Conservation (phyloP, 2,888 invertebrate species). For the Lacanobia oleracea region DNA sequence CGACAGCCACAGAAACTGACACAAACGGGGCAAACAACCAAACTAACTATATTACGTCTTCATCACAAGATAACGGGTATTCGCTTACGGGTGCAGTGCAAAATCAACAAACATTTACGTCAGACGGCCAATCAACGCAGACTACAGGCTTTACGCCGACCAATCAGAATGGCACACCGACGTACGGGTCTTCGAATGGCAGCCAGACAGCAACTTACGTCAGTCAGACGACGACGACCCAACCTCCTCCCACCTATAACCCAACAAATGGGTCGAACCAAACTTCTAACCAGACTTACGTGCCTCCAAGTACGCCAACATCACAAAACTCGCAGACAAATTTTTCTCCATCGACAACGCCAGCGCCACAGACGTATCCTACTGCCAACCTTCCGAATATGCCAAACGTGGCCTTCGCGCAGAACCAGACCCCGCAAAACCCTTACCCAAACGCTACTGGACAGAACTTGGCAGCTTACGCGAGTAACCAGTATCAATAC, state of each 20-base stretch:
- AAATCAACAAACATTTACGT: slow-evolving; percentile 78
- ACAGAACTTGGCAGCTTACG: slow-evolving; percentile 87
- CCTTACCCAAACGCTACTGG: slow-evolving; percentile 88
- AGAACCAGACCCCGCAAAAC: slow-evolving; percentile 78
- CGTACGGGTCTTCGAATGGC: slow-evolving; percentile 78
- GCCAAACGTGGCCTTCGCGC: slow-evolving; percentile 81
- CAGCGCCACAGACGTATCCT: slow-evolving; percentile 82
- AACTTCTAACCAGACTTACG: slow-evolving; percentile 75
- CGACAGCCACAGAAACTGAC: slow-evolving; percentile 77
- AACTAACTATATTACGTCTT: slow-evolving; percentile 85
- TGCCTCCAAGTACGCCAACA: slow-evolving; percentile 72
- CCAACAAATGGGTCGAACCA: slow-evolving; percentile 80
- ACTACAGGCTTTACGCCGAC: slow-evolving; percentile 75
- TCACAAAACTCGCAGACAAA: slow-evolving; percentile 80
- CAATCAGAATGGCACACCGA: slow-evolving; percentile 76
- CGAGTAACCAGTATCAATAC: slow-evolving; percentile 86
- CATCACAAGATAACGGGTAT: slow-evolving; percentile 83
- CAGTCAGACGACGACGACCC: slow-evolving; percentile 76
- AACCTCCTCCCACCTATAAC: slow-evolving; percentile 78
- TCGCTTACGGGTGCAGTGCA: slow-evolving; percentile 75
- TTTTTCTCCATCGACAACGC: slow-evolving; percentile 85
- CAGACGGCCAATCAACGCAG: slow-evolving; percentile 78
- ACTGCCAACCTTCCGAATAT: slow-evolving; percentile 77
- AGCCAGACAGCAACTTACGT: slow-evolving; percentile 74
- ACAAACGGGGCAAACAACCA: slow-evolving; percentile 79